These are phyloP conservation scores for Lanistes nyassanus DNA, from an alignment of 1,140 invertebrate species.

Conservation along the genomic window DNA sequence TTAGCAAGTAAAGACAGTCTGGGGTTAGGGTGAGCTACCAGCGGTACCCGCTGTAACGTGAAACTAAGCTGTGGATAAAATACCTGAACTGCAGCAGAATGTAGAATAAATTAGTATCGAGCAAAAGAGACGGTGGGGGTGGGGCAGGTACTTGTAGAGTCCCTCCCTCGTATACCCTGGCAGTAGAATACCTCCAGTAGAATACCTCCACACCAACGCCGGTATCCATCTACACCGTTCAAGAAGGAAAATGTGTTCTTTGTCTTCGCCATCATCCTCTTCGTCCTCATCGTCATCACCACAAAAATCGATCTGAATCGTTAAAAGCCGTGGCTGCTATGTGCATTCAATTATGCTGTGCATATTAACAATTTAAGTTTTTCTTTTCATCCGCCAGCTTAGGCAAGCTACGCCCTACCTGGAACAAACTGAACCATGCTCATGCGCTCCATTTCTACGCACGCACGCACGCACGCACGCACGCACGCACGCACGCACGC, in stretches of 20 bases:
- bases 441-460: background rate
- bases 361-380: background rate
- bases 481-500: background rate
- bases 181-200: too few species aligned
- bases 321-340: background rate
- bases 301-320: background rate
- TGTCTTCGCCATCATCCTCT: background rate
- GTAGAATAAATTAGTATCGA: too few species aligned
- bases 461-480: constrained; percentile 4
- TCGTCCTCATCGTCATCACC: constrained; percentile 2
- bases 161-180: too few species aligned
- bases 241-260: too few species aligned
- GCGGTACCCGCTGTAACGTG: background rate
- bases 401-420: background rate
- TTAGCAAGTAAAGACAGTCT: background rate
- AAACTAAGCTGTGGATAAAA: too few species aligned
- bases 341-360: background rate
- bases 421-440: background rate
- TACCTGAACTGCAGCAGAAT: too few species aligned
- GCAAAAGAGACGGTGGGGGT: too few species aligned
- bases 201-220: too few species aligned
- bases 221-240: too few species aligned
- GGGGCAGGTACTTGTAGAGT: too few species aligned
- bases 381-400: background rate
- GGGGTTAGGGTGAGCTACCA: background rate